Conservation (phyloP, 2,888 invertebrate species). For the Lordiphosa fenestrarum region DNA sequence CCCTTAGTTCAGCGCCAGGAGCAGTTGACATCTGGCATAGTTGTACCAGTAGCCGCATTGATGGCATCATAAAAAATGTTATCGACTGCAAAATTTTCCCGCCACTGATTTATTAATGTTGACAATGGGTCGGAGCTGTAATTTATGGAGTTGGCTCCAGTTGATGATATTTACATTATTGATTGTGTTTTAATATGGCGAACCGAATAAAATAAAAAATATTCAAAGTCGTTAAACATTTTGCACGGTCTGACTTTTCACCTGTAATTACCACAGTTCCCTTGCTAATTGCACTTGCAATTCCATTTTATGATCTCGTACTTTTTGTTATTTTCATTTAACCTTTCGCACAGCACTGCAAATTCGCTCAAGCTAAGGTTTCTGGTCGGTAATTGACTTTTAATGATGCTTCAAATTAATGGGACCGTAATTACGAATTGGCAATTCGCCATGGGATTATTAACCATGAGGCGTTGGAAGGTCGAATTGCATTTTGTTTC, state of each 20-base stretch:
- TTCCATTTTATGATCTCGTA: conserved; percentile 15
- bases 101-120: conserved; percentile 38
- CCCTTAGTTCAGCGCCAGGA: conserved; percentile 23
- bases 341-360: not conserved
- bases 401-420: conserved; percentile 7
- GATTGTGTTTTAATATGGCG: conserved; percentile 12
- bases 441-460: too few species aligned
- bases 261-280: conserved; percentile 20
- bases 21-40: conserved; percentile 32
- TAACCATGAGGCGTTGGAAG: too few species aligned
- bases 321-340: conserved; percentile 1
- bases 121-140: conserved; percentile 17
- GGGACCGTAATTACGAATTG: conserved; percentile 1
- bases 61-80: conserved; percentile 32
- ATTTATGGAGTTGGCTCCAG: conserved; percentile 4
- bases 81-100: conserved; percentile 32
- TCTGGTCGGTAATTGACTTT: conserved; percentile 6
- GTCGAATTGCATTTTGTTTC: too few species aligned
- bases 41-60: conserved; percentile 11
- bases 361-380: conserved; percentile 1
- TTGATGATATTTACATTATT: conserved; percentile 9
- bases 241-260: conserved; percentile 2
- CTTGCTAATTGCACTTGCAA: conserved; percentile 12
- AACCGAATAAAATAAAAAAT: not conserved
- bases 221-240: too few species aligned